phyloP scores from a whole-genome alignment of 92 coral and sea anemone species.

The Palythoa caribaeorum region DNA sequence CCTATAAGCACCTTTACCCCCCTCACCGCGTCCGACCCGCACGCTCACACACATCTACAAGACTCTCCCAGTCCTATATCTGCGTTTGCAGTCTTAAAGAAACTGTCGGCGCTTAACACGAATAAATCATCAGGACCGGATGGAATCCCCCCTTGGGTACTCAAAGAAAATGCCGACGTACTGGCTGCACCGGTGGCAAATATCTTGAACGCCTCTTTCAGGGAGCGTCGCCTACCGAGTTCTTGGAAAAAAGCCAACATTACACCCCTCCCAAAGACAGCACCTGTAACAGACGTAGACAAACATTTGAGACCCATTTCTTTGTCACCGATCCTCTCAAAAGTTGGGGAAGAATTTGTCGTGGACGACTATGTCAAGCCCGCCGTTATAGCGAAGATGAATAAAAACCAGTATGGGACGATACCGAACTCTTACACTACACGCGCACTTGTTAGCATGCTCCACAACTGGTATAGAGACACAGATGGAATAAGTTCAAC shows the following conservation, averaged over 20 bases:
- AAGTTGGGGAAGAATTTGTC: not conserved
- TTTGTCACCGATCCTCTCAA: not conserved
- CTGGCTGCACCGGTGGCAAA: conserved; percentile 1
- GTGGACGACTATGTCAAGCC: not conserved
- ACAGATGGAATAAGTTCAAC: not conserved
- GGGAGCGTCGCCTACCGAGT: not conserved
- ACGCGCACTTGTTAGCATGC: not conserved
- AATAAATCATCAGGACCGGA: conserved; percentile 4
- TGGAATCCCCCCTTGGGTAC: conserved; percentile 9
- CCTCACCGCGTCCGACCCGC: not conserved
- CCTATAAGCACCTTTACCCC: conserved; percentile 40
- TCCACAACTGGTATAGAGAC: not conserved
- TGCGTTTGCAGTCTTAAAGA: conserved; percentile 39
- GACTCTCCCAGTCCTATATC: conserved; percentile 31
- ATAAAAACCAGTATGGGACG: not conserved
- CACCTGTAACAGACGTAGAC: not conserved
- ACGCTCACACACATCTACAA: not conserved
- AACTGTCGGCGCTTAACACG: conserved; percentile 16
- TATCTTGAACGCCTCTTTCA: not conserved
- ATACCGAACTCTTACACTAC: not conserved
- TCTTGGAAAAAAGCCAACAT: not conserved
- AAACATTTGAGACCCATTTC: not conserved
- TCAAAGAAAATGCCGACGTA: conserved; percentile 11
- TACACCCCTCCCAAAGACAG: not conserved
- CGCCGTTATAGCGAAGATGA: not conserved